These are phyloP conservation scores for Falco cherrug DNA, from an alignment of 2,797 vertebrate species.

Conservation along the genomic window DNA sequence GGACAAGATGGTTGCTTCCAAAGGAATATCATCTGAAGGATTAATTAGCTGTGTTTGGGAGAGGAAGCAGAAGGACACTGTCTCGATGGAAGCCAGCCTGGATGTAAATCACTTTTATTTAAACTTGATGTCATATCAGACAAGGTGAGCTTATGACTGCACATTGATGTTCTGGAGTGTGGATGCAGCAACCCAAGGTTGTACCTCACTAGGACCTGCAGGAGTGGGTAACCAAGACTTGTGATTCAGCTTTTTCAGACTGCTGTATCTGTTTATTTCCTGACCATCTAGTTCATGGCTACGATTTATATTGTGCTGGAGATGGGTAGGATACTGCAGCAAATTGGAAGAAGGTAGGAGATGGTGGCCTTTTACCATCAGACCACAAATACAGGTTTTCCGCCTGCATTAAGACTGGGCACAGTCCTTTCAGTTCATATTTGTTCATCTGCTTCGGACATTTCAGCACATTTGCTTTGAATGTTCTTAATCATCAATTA, in stretches of 20 bases:
- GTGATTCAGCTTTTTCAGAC: neutral
- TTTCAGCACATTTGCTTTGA: neutral
- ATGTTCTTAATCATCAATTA: neutral
- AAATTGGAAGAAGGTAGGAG: neutral
- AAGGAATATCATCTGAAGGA: neutral
- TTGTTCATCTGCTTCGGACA: neutral
- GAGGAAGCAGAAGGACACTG: neutral
- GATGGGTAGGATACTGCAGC: neutral
- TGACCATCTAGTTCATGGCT: neutral
- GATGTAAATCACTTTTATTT: neutral
- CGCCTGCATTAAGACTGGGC: neutral
- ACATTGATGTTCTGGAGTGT: accelerated
- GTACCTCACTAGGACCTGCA: neutral
- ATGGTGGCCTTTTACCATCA: neutral
- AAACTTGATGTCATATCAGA: neutral
- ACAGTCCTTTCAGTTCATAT: neutral
- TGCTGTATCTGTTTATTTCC: neutral
- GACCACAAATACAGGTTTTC: neutral
- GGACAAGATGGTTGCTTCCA: neutral
- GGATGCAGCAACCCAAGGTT: neutral
- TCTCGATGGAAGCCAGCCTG: neutral
- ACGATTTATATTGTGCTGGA: neutral
- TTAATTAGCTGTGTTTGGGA: neutral
- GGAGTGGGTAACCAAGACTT: neutral
- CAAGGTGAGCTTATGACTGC: neutral